phyloP scores from a whole-genome alignment of 2,113 vertebrate species.

The Poicephalus gulielmi region DNA sequence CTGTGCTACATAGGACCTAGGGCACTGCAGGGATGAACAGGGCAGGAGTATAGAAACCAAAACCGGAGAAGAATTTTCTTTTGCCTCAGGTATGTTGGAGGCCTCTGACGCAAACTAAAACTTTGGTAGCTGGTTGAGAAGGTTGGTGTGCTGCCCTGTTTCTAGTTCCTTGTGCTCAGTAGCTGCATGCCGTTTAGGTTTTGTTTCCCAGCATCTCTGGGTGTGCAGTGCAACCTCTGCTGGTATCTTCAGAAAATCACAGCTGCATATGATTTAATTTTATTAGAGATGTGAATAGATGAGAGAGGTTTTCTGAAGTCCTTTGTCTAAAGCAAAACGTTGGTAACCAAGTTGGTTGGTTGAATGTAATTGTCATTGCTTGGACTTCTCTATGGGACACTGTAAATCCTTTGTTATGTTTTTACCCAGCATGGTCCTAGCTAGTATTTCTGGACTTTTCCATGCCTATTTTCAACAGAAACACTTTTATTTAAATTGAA shows the following conservation, averaged over 20 bases:
- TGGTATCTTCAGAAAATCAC: not conserved
- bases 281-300: not conserved
- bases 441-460: not conserved
- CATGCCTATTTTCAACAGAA: not conserved
- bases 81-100: not conserved
- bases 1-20: not conserved
- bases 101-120: not conserved
- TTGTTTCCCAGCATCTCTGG: not conserved
- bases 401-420: not conserved
- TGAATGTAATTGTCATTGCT: not conserved
- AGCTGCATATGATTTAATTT: not conserved
- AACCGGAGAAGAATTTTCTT: not conserved
- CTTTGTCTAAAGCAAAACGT: not conserved
- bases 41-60: not conserved
- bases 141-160: not conserved
- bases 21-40: not conserved
- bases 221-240: not conserved
- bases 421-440: not conserved
- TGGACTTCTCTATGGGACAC: not conserved
- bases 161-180: not conserved
- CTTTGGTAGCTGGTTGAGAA: not conserved
- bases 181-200: not conserved
- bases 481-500: not conserved
- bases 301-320: not conserved
- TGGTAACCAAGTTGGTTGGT: not conserved